Evolutionary conservation across 2,888 invertebrate genomes (phyloP), one percentile per base, ranked within the genome.

Genomic region (Smittia sp.): DNA sequence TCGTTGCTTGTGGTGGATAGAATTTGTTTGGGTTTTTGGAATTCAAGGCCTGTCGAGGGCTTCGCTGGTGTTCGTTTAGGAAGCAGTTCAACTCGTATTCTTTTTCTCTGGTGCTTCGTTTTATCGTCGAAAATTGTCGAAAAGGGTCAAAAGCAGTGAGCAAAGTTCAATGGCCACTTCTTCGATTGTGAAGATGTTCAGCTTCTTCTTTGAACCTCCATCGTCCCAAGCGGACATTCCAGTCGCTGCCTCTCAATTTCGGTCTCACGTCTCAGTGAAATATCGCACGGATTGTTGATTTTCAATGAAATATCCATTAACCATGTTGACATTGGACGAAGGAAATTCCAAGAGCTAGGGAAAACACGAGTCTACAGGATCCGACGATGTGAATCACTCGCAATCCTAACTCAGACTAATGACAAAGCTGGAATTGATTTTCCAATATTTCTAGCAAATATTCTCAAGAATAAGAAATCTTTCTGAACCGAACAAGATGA

Each of bases 141-240:
- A 32, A 18, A 18, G 22, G 22, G 58, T 58, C 22, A 58, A 4
- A 58, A 20, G 18, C 6, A 18, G 15, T 58, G 58, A 22, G 46
- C 20, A 58, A 58, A 18, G 58, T 58, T 58, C 58, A 58, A n/a
- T 58, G 58, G 22, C 18, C 58, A 58, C 9, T n/a, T 58, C 58
- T 58, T 13, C n/a, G 52, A 39, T 39, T 38, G 38, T 9, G 11
- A 46, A 15, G 46, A 11, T 38, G 6, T 52, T 52, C 52, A 22
- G 9, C 58, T n/a, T 58, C 22, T 58, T 58, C 18, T 58, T 58
- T 7, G 6, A 11, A 58, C 22, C 20, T 58, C 4, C 58, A 18
- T 58, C 58, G 18, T 58, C 20, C 1, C 18, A 2, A 18, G 2
- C 58, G 58, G 58, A 58, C 58, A 58, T 58, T 58, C 22, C 22